Conservation (phyloP, 2,888 invertebrate species). For the Ganaspis brasiliensis region DNA sequence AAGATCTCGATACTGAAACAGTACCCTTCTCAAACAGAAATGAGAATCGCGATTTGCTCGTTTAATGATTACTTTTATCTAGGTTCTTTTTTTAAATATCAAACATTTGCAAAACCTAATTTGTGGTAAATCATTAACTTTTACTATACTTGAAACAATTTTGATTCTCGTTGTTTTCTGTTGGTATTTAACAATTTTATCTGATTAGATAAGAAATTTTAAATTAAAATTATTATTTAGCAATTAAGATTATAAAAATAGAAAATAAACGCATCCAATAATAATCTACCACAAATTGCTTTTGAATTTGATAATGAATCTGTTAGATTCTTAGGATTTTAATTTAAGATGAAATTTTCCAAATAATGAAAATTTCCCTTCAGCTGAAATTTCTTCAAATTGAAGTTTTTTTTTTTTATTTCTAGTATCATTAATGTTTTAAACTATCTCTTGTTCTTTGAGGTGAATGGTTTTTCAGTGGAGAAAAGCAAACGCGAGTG, state of each 20-base stretch:
- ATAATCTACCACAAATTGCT: slow-evolving; percentile 65
- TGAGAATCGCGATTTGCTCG: slow-evolving; percentile 67
- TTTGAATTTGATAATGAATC: slow-evolving; percentile 40
- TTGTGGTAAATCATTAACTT: slow-evolving; percentile 38
- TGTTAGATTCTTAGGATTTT: slow-evolving; percentile 25
- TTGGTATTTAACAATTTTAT: not conserved
- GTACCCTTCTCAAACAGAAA: slow-evolving; percentile 66
- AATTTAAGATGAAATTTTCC: slow-evolving; percentile 37
- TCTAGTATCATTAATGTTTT: not conserved
- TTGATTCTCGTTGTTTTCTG: not conserved
- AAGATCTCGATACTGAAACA: slow-evolving; percentile 69
- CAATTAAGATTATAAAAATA: no score
- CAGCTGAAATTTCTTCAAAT: slow-evolving; percentile 22
- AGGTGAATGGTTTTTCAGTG: slow-evolving; percentile 9
- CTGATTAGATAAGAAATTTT: no score
- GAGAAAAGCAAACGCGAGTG: slow-evolving; percentile 47
- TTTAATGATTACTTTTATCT: slow-evolving; percentile 71
- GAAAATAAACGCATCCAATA: slow-evolving; percentile 2
- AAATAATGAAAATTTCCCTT: slow-evolving; percentile 15
- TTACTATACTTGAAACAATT: not conserved
- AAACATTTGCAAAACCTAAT: slow-evolving; percentile 28
- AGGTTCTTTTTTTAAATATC: slow-evolving; percentile 59
- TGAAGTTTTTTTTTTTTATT: slow-evolving; percentile 6
- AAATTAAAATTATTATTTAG: no score
- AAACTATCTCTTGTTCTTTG: slow-evolving; percentile 18